phyloP scores from a whole-genome alignment of 2,797 vertebrate genomes.

The Hylomyscus alleni region DNA sequence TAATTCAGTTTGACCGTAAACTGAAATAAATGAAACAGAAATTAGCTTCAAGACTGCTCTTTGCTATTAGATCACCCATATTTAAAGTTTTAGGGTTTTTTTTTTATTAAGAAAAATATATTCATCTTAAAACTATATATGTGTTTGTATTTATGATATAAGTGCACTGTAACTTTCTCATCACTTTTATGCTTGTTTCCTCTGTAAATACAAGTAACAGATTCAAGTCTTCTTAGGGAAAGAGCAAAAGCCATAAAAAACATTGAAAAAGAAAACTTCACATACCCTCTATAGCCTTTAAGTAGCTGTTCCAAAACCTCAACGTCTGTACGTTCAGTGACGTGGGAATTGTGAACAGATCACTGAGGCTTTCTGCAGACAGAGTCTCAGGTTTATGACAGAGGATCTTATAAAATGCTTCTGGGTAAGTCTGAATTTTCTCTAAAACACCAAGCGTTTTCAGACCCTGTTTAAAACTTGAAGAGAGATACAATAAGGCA shows the following conservation, averaged over 20 bases:
- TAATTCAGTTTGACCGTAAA: conserved; percentile 44
- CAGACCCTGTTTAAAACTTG: conserved; percentile 95
- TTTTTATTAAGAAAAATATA: conserved; percentile 13
- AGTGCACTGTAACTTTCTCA: not conserved
- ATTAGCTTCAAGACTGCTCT: conserved; percentile 34
- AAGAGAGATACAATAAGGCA: conserved; percentile 58
- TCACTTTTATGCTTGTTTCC: conserved; percentile 35
- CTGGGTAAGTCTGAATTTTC: conserved; percentile 93
- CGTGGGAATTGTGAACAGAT: conserved; percentile 90
- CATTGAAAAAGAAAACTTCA: conserved; percentile 65
- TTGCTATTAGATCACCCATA: not conserved
- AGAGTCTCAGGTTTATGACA: conserved; percentile 90
- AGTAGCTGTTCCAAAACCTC: conserved; percentile 93
- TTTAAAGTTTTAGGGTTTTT: conserved; percentile 13
- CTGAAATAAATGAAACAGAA: conserved; percentile 9
- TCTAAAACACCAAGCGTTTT: conserved; percentile 94
- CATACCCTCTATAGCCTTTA: conserved; percentile 94
- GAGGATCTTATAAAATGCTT: conserved; percentile 90
- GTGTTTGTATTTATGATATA: not conserved
- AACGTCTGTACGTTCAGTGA: conserved; percentile 87
- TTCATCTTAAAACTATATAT: not conserved
- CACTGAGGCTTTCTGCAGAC: conserved; percentile 89
- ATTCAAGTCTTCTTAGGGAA: conserved; percentile 37
- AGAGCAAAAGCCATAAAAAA: conserved; percentile 60
- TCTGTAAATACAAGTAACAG: conserved; percentile 55